A percentile compares a stretch with the other conserved stretches of the same genome.
These are phyloP conservation scores for Liposcelis brunnea DNA, from an alignment of 2,888 invertebrate species.

Conservation along the genomic window DNA sequence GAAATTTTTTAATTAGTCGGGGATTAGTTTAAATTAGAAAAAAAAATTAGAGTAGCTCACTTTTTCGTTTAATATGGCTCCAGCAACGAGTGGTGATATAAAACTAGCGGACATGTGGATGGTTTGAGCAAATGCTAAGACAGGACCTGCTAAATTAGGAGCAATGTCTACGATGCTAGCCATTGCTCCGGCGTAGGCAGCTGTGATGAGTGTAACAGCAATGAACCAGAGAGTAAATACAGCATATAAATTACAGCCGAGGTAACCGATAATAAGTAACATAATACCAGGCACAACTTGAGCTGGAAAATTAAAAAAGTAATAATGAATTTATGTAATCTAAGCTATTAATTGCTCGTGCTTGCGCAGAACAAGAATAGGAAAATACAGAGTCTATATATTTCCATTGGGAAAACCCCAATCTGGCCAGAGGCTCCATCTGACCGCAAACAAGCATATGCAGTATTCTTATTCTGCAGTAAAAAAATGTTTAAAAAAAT, in stretches of 20 bases:
- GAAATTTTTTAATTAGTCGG: not conserved
- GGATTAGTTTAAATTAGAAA: not conserved
- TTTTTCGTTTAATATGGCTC: conserved; percentile 38
- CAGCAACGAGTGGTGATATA: conserved; percentile 45
- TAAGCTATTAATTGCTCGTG: not conserved
- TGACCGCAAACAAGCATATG: too few relatives aligned
- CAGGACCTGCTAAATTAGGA: conserved; percentile 55
- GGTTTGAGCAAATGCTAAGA: conserved; percentile 56
- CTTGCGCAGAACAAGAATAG: conserved; percentile 1
- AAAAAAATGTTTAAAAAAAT: too few relatives aligned
- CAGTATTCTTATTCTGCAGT: too few relatives aligned
- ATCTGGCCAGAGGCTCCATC: too few relatives aligned
- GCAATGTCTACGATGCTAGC: conserved; percentile 61
- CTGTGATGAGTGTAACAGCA: conserved; percentile 51
- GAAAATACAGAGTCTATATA: not conserved
- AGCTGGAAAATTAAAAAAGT: conserved; percentile 26
- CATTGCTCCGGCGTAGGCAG: conserved; percentile 57
- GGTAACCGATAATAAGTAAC: conserved; percentile 41
- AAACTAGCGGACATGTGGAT: conserved; percentile 61
- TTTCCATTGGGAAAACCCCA: too few relatives aligned
- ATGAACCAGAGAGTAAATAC: conserved; percentile 47
- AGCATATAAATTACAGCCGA: conserved; percentile 38
- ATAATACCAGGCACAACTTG: conserved; percentile 51
- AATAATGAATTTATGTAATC: conserved; percentile 1
- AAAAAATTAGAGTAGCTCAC: conserved; percentile 25